Evolutionary conservation across 2,113 vertebrate species (phyloP), one percentile per base, ranked within the genome.

Genomic region (Prunella fulvescens): DNA sequence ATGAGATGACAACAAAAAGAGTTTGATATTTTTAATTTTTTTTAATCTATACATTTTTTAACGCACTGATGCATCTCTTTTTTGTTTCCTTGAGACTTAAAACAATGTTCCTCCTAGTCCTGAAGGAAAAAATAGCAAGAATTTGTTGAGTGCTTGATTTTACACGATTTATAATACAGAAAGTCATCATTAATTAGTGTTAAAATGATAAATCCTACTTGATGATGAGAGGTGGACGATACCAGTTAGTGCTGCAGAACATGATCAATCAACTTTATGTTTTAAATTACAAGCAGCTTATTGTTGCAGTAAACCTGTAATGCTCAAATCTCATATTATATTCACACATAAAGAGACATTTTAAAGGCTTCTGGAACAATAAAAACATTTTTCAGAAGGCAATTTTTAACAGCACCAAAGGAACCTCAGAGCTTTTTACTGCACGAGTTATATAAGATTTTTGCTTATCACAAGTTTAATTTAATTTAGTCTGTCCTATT

Each of bases 401-500:
- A 7, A 45, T 86, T 94, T 95, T 94, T 86, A 90, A 83, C 47
- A 90, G 56, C 69, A 78, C 72, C 8, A 4, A 81, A 88, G 67
- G 66, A 95, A 81, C 14, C 48, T 84, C 92, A 86, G 60, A 93
- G 79, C 56, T 42, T 74, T 64, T 84, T n/a, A 37, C 40, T 56
- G 44, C 48, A 6, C 1, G 25, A 89, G 71, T 97, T 96, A 96
- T 7, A 3, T 88, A 93, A 96, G 79, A 96, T n/a, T 87, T 93
- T 84, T 81, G 37, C 86, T 93, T 90, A 96, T 90, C 93, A 88
- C 88, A 94, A 79, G 83, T 88, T 95, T 96, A 93, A 92, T 94
- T 94, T 92, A 92, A 96, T 93, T 93, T 95, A 69, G 81, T 73
- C 76, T 96, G 85, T 60, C 93, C 93, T 93, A 70, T 88, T 96